Evolutionary conservation across 2,888 invertebrate species (phyloP).

Genomic region (Pristionchus fissidentatus): DNA sequence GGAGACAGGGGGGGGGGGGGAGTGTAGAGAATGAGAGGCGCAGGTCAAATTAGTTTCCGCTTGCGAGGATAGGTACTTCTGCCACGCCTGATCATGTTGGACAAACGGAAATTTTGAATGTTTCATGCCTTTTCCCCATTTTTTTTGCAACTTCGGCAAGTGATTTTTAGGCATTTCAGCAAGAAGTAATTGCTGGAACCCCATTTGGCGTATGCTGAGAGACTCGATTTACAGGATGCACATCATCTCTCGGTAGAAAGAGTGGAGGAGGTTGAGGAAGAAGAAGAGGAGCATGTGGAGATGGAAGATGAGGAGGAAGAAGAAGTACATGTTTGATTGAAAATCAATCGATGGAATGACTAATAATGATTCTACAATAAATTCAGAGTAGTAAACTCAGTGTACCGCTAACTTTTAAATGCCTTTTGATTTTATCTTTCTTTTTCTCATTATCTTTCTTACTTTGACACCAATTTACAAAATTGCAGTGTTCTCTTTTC

Average conservation of each 20-base stretch:
- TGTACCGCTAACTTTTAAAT: too few species aligned
- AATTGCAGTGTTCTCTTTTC: background rate
- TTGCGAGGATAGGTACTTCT: too few species aligned
- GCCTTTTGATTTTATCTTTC: too few species aligned
- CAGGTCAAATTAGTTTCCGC: too few species aligned
- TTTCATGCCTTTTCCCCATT: background rate
- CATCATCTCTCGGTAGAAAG: background rate
- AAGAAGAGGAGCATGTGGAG: background rate
- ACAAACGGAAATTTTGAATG: too few species aligned
- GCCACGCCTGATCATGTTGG: too few species aligned
- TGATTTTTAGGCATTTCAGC: too few species aligned
- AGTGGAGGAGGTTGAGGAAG: slow-evolving; percentile 10
- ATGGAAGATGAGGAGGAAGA: slow-evolving; percentile 34
- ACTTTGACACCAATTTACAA: background rate
- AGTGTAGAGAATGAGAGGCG: background rate
- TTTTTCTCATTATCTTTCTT: too few species aligned
- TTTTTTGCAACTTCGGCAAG: too few species aligned
- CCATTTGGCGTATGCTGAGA: background rate
- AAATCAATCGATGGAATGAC: background rate
- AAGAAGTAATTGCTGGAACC: too few species aligned
- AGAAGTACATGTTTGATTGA: background rate
- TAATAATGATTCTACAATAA: background rate
- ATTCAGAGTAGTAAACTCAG: too few species aligned
- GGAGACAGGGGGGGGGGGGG: background rate
- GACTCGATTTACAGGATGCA: background rate